A percentile compares a stretch with the other conserved stretches of the same genome.
These are phyloP conservation scores for Chascanopsetta lugubris DNA, from an alignment of 2,113 vertebrate genomes.

Conservation along the genomic window DNA sequence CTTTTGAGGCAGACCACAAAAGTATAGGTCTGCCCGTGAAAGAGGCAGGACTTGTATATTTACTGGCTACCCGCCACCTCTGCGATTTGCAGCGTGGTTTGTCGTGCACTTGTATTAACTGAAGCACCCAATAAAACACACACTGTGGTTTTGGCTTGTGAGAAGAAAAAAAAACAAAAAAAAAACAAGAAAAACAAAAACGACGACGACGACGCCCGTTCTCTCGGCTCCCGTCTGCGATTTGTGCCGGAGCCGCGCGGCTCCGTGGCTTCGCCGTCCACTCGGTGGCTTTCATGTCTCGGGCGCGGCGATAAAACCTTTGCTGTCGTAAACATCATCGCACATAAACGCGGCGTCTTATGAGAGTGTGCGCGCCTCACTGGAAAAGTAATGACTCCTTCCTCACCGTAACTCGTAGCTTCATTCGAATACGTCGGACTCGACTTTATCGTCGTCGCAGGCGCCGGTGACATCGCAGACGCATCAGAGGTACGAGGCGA, in stretches of 20 bases:
- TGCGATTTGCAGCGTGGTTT: constrained; percentile 93
- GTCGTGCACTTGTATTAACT: constrained; percentile 99
- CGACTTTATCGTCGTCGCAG: too few species aligned
- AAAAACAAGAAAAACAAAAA: too few species aligned
- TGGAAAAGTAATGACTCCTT: too few species aligned
- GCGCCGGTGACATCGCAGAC: too few species aligned
- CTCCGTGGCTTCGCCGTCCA: too few species aligned
- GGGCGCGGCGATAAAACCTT: constrained; percentile 29
- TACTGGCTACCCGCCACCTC: constrained; percentile 93
- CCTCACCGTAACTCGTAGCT: too few species aligned
- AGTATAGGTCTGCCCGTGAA: constrained; percentile 89
- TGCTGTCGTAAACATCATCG: constrained; percentile 14
- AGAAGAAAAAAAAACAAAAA: too few species aligned
- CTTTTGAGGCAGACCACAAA: constrained; percentile 90
- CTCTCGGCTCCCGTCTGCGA: constrained; percentile 26
- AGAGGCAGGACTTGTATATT: constrained; percentile 96
- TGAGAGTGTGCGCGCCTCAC: background rate
- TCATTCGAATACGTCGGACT: too few species aligned
- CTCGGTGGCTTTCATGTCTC: constrained; percentile 10
- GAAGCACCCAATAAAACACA: constrained; percentile 99
- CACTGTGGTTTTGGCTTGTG: constrained; percentile 93
- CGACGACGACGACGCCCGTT: too few species aligned
- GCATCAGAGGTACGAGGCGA: too few species aligned
- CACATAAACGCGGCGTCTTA: background rate
- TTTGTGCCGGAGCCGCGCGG: too few species aligned